Conservation (phyloP, 2,113 vertebrate species). For the Neotoma lepida region DNA sequence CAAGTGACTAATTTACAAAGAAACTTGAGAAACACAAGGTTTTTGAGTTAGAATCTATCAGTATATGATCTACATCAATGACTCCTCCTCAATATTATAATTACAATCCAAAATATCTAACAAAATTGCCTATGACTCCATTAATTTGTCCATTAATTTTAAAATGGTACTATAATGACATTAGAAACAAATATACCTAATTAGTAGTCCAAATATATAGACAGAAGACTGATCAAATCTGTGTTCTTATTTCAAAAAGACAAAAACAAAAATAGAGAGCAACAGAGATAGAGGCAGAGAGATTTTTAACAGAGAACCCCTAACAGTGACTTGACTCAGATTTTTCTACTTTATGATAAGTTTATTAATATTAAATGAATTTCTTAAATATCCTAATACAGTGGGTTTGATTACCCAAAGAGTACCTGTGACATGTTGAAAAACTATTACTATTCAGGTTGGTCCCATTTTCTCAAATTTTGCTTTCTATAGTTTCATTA, state of each 20-base stretch:
- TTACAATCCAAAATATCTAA: neutral
- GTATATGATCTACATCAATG: neutral
- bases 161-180: neutral
- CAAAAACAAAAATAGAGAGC: neutral
- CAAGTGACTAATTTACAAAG: neutral
- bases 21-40: neutral
- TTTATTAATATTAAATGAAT: neutral
- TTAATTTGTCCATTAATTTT: neutral
- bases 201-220: neutral
- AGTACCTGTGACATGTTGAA: neutral
- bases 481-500: neutral
- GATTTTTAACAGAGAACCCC: neutral
- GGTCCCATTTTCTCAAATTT: neutral
- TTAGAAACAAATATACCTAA: neutral
- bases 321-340: neutral
- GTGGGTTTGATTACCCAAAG: neutral
- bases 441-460: neutral
- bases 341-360: neutral
- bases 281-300: neutral
- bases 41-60: neutral
- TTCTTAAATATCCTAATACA: neutral
- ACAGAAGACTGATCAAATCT: neutral
- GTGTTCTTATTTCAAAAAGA: neutral
- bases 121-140: neutral
- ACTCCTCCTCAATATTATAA: neutral